Percentiles rank a stretch among this genome's conserved stretches.
phyloP scores from a whole-genome alignment of 2,113 vertebrate species.

The Myanophis thanlyinensis region DNA sequence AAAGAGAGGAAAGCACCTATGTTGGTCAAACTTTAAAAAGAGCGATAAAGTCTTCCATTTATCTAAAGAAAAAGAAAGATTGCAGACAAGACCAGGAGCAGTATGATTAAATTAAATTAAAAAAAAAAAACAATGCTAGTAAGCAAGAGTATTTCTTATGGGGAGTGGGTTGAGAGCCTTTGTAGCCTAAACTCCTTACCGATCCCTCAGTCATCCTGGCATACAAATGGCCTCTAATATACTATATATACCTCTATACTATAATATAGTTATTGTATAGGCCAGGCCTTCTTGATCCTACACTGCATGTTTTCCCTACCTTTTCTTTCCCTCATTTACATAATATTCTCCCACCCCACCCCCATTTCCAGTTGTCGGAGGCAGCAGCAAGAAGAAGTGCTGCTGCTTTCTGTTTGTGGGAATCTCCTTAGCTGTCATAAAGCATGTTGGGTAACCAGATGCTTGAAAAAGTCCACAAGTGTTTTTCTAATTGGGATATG shows the following conservation, averaged over 20 bases:
- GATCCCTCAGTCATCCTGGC: not conserved
- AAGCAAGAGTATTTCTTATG: not conserved
- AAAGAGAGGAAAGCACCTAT: conserved; percentile 9
- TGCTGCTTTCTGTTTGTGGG: not conserved
- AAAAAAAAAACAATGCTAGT: too few species aligned
- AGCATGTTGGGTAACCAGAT: not conserved
- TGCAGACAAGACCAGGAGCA: not conserved
- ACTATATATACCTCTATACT: too few species aligned
- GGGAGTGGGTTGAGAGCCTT: not conserved
- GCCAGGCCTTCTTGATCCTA: not conserved
- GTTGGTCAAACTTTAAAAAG: not conserved
- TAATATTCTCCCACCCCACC: too few species aligned
- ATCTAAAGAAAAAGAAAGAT: not conserved
- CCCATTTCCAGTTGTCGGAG: not conserved
- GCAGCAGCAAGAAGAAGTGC: not conserved
- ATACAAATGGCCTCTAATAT: not conserved
- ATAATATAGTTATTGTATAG: not conserved
- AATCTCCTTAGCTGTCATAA: not conserved
- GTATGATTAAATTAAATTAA: not conserved
- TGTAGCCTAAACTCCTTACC: not conserved
- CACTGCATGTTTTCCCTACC: not conserved
- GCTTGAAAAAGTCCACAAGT: not conserved
- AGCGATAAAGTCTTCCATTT: not conserved
- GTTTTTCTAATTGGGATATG: not conserved
- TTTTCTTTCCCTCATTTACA: not conserved